These are phyloP conservation scores for Trematocara macrostoma DNA, from an alignment of 2,113 vertebrate species.

Conservation along the genomic window DNA sequence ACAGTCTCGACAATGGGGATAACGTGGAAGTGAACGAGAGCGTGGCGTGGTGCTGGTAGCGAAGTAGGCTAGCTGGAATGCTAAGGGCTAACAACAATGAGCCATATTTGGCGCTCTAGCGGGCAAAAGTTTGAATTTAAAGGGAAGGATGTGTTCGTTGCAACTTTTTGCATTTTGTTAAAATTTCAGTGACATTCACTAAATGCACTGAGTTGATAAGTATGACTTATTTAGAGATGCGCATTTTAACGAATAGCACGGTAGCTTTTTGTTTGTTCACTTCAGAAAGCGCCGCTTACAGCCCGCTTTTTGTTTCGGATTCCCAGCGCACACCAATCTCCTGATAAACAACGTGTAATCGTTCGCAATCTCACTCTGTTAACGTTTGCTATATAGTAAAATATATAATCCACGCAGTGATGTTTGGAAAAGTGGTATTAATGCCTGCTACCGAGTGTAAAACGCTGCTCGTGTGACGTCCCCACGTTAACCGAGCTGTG, in stretches of 20 bases:
- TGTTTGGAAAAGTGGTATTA: not conserved
- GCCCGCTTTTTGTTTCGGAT: constrained; percentile 45
- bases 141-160: not conserved
- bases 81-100: constrained; percentile 73
- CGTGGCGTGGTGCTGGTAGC: constrained; percentile 67
- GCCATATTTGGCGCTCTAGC: constrained; percentile 69
- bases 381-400: accelerated
- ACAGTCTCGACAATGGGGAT: constrained; percentile 66
- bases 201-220: too few species aligned
- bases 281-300: constrained; percentile 23
- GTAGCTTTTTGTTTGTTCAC: constrained; percentile 71
- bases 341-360: not conserved
- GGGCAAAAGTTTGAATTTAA: constrained; percentile 64
- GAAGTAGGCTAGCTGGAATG: constrained; percentile 53
- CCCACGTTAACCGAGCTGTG: not conserved
- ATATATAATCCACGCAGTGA: accelerated
- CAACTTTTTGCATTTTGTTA: not conserved
- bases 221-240: not conserved
- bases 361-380: accelerated
- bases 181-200: not conserved
- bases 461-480: not conserved
- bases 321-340: not conserved
- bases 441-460: not conserved
- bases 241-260: constrained; percentile 18
- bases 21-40: constrained; percentile 68